Conservation (phyloP, 2,888 invertebrate species). For the Byasa hedistus region DNA sequence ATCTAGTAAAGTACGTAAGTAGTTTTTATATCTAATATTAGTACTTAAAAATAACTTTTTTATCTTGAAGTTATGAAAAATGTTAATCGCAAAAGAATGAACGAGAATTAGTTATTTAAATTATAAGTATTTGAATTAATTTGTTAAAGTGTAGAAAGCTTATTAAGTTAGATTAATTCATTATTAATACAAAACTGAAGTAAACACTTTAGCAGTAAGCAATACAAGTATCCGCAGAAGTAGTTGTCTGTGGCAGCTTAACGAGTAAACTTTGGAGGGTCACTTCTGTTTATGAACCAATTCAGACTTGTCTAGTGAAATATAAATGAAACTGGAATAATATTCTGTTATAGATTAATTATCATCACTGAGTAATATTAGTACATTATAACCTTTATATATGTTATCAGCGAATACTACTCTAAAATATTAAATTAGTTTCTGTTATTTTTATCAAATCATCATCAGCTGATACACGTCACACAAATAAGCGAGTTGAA, state of each 20-base stretch:
- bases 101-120: background rate
- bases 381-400: background rate
- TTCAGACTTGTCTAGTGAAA: conserved; percentile 14
- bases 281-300: conserved; percentile 23
- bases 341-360: background rate
- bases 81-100: background rate
- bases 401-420: no score
- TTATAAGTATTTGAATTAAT: no score
- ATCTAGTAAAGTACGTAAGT: no score
- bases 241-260: conserved; percentile 15
- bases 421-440: no score
- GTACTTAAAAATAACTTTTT: no score
- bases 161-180: background rate
- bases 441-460: no score
- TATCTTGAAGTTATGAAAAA: no score
- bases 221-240: conserved; percentile 11
- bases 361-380: background rate
- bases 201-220: conserved; percentile 12
- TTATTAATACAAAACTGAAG: background rate
- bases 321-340: conserved; percentile 14
- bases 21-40: no score
- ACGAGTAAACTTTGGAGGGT: conserved; percentile 21
- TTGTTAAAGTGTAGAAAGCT: no score
- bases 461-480: no score
- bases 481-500: no score